Evolutionary conservation across 2,113 vertebrate species (phyloP).

Genomic region (Dryoscopus gambensis): DNA sequence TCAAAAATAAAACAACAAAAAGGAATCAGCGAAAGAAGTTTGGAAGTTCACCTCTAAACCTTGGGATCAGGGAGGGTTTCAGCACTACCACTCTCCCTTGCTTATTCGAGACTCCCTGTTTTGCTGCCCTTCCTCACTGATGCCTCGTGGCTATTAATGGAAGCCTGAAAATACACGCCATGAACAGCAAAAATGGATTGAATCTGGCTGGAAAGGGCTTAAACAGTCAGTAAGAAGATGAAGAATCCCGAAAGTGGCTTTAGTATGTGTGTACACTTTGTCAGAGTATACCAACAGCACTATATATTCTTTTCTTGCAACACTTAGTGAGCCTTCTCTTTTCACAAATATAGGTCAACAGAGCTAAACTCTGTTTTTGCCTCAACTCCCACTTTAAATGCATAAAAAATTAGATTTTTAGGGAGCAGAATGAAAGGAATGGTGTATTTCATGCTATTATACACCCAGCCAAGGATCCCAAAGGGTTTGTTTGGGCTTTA

Average conservation of each 20-base stretch:
- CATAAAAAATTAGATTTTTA: constrained; percentile 58
- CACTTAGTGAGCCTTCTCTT: not conserved
- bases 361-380: constrained; percentile 38
- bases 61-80: not conserved
- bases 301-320: not conserved
- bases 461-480: constrained; percentile 38
- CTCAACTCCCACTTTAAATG: constrained; percentile 51
- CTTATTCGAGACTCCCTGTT: not conserved
- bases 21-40: not conserved
- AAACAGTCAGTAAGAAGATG: not conserved
- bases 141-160: not conserved
- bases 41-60: not conserved
- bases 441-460: constrained; percentile 53
- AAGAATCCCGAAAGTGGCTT: not conserved
- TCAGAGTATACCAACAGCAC: not conserved
- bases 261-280: not conserved
- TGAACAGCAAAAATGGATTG: not conserved
- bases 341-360: constrained; percentile 59
- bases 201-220: not conserved
- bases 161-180: not conserved
- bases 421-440: constrained; percentile 51
- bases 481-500: constrained; percentile 53
- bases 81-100: not conserved
- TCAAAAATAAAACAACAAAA: not conserved
- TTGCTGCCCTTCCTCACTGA: not conserved